Conservation (phyloP, 2,888 invertebrate genomes). For the Isotomurus palustris region DNA sequence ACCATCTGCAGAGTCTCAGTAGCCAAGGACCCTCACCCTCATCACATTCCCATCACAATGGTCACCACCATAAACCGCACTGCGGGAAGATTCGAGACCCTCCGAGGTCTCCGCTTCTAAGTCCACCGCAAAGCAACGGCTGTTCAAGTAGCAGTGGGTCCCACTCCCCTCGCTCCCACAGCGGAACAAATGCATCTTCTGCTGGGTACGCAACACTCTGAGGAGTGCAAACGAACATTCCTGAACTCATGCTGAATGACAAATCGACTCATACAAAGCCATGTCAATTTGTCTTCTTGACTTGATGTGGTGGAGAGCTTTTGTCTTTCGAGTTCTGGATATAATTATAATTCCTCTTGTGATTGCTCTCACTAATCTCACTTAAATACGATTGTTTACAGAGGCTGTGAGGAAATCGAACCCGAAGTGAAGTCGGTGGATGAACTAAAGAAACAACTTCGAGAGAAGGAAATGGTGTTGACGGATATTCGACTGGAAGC, state of each 20-base stretch:
- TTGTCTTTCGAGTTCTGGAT: too few relatives aligned
- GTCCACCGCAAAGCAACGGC: slow-evolving; percentile 48
- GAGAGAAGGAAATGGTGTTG: slow-evolving; percentile 92
- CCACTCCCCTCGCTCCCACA: slow-evolving; percentile 46
- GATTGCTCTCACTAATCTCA: too few relatives aligned
- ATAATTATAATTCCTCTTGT: too few relatives aligned
- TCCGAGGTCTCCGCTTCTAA: slow-evolving; percentile 56
- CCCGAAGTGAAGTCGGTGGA: slow-evolving; percentile 57
- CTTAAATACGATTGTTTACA: too few relatives aligned
- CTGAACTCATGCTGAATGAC: too few relatives aligned
- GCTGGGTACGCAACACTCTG: slow-evolving; percentile 51
- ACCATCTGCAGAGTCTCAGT: slow-evolving; percentile 20
- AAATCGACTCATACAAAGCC: too few relatives aligned
- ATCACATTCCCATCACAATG: background rate
- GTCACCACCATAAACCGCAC: background rate
- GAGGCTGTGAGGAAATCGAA: slow-evolving; percentile 24
- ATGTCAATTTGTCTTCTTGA: too few relatives aligned
- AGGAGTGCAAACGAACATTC: too few relatives aligned
- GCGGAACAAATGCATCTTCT: slow-evolving; percentile 53
- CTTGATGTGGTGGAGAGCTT: too few relatives aligned
- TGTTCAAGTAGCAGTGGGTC: slow-evolving; percentile 45
- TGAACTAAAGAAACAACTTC: slow-evolving; percentile 83
- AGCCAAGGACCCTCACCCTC: slow-evolving; percentile 10
- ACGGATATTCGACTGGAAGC: slow-evolving; percentile 96
- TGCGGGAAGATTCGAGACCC: slow-evolving; percentile 50